Conservation (phyloP, 2,888 invertebrate genomes). For the Ametastegia equiseti region DNA sequence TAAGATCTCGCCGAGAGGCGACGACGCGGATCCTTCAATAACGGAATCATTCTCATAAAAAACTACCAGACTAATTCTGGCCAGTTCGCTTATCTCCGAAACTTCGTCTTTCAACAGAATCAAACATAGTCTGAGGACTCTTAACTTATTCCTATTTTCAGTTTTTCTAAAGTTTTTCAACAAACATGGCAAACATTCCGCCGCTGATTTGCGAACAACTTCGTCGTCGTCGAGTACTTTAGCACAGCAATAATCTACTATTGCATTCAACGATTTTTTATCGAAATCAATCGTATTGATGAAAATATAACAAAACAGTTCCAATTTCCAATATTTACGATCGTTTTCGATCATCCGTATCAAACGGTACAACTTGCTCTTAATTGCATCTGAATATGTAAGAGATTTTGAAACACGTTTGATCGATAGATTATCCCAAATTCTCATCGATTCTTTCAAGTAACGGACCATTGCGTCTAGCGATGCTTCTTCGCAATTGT, state of each 20-base stretch:
- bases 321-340: slow-evolving; percentile 13
- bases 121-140: slow-evolving; percentile 74
- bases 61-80: slow-evolving; percentile 60
- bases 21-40: slow-evolving; percentile 21
- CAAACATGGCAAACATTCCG: slow-evolving; percentile 59
- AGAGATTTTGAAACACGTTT: slow-evolving; percentile 6
- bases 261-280: neutral
- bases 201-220: slow-evolving; percentile 57
- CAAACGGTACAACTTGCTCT: neutral
- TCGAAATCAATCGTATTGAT: slow-evolving; percentile 1
- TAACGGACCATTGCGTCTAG: slow-evolving; percentile 32
- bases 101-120: slow-evolving; percentile 79
- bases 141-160: slow-evolving; percentile 67
- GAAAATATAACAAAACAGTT: slow-evolving; percentile 14
- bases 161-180: slow-evolving; percentile 53
- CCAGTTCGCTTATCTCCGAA: slow-evolving; percentile 76
- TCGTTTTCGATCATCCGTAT: neutral
- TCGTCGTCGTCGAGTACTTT: slow-evolving; percentile 57
- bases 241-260: neutral
- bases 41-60: slow-evolving; percentile 44
- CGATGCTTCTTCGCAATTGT: neutral
- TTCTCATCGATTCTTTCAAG: slow-evolving; percentile 22
- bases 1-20: slow-evolving; percentile 41
- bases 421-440: slow-evolving; percentile 7
- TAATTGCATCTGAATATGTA: neutral